A percentile compares a stretch with the other conserved stretches of the same genome.
These are phyloP conservation scores for Drosophila rhopaloa DNA, from an alignment of 1,140 invertebrate genomes.

Conservation along the genomic window DNA sequence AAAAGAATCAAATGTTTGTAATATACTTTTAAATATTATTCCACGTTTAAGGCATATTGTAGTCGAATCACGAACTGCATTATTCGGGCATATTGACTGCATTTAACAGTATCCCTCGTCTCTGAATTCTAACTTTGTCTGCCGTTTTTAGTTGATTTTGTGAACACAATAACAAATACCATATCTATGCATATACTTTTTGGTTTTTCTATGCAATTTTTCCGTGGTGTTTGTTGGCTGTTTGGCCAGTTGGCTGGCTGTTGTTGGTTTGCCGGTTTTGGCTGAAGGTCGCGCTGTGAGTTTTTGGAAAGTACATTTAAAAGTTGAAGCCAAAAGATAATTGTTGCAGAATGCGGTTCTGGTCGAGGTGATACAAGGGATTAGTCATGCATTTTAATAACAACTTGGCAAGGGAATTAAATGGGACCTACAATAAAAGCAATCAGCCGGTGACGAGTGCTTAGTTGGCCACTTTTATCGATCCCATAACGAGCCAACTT, in stretches of 20 bases:
- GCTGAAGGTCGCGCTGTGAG: conserved; percentile 66
- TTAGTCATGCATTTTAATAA: conserved; percentile 28
- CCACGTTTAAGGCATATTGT: background rate
- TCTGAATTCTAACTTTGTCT: conserved; percentile 67
- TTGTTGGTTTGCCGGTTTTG: conserved; percentile 38
- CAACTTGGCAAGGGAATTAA: background rate
- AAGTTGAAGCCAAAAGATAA: conserved; percentile 67
- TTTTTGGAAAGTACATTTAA: conserved; percentile 81
- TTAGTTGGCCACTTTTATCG: conserved; percentile 12
- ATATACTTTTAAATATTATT: too few relatives aligned
- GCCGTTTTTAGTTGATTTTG: conserved; percentile 52
- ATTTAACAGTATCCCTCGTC: conserved; percentile 48
- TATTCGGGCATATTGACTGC: conserved; percentile 37
- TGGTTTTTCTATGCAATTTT: conserved; percentile 61
- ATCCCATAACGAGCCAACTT: conserved; percentile 10
- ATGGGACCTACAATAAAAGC: background rate
- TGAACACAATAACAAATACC: conserved; percentile 31
- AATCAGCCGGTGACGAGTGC: background rate
- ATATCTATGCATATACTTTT: conserved; percentile 36
- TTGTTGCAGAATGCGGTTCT: conserved; percentile 72
- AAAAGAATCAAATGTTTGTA: background rate
- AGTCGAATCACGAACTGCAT: background rate
- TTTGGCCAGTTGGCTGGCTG: conserved; percentile 51
- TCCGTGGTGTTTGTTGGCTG: conserved; percentile 34
- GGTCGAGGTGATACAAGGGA: conserved; percentile 24